phyloP scores from a whole-genome alignment of 92 coral and sea anemone species.

The Porites lobata region DNA sequence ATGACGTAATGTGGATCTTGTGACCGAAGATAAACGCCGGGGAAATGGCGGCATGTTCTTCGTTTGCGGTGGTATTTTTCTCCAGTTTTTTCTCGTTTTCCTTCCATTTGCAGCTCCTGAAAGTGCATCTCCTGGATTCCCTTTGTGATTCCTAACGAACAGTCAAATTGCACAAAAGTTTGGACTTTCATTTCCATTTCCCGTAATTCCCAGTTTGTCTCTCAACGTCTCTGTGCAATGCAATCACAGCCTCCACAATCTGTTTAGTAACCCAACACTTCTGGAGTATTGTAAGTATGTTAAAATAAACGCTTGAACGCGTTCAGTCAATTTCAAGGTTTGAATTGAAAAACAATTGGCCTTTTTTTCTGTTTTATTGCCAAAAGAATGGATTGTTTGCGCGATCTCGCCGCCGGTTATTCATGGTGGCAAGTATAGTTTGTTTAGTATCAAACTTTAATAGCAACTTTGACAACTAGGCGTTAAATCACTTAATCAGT shows the following conservation, averaged over 20 bases:
- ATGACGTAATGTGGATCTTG: not conserved
- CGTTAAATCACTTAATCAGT: too few relatives aligned
- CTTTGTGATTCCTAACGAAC: not conserved
- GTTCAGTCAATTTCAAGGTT: too few relatives aligned
- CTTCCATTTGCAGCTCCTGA: not conserved
- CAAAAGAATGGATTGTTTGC: too few relatives aligned
- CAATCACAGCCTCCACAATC: not conserved
- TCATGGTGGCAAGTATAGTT: too few relatives aligned
- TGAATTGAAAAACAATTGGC: too few relatives aligned
- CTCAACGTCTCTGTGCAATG: not conserved
- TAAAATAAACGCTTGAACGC: too few relatives aligned
- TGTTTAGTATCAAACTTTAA: too few relatives aligned
- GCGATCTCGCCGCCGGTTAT: too few relatives aligned
- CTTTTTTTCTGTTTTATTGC: too few relatives aligned
- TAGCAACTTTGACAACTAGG: too few relatives aligned
- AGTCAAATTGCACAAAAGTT: conserved; percentile 2
- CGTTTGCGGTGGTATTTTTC: not conserved
- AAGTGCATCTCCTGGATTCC: conserved; percentile 9
- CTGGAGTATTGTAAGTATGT: not conserved
- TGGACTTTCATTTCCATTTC: not conserved
- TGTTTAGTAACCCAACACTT: not conserved
- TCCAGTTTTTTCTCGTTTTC: not conserved
- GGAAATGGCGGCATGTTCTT: not conserved
- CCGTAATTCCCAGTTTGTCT: not conserved
- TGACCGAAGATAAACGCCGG: not conserved